These are phyloP conservation scores for Callocephalon fimbriatum DNA, from an alignment of 2,113 vertebrate species.

Conservation along the genomic window DNA sequence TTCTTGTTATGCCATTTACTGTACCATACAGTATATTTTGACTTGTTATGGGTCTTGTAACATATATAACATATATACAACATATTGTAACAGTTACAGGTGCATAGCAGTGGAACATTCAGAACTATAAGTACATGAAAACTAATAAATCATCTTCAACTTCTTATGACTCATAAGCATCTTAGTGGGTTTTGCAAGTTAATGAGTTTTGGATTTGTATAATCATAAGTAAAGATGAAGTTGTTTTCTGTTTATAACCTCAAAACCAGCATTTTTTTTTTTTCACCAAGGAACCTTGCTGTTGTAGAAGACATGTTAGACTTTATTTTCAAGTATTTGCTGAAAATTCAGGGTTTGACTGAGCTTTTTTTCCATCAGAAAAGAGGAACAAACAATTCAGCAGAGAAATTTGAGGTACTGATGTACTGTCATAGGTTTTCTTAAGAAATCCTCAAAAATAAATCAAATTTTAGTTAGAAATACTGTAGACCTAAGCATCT, in stretches of 20 bases:
- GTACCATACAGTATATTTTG: background rate
- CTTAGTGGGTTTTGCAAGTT: background rate
- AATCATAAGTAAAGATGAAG: background rate
- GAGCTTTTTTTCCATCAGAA: background rate
- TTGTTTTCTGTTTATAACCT: background rate
- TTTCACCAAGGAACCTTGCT: background rate
- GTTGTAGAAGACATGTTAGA: background rate
- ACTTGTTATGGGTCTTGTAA: background rate
- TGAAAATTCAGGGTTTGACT: background rate
- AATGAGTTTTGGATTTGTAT: background rate
- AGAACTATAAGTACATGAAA: slow-evolving; percentile 43
- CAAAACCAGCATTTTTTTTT: background rate
- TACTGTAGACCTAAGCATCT: background rate
- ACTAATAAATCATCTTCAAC: slow-evolving; percentile 46
- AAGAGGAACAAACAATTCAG: background rate
- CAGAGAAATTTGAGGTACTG: background rate
- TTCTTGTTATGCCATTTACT: background rate
- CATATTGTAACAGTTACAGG: background rate
- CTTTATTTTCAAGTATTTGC: background rate
- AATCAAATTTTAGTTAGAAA: background rate
- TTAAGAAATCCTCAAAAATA: background rate
- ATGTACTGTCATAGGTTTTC: background rate
- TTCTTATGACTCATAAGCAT: slow-evolving; percentile 38
- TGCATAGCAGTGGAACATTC: background rate
- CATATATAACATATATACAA: background rate